These are phyloP conservation scores for Raphicerus campestris DNA, from an alignment of 2,113 vertebrate species.

Conservation along the genomic window DNA sequence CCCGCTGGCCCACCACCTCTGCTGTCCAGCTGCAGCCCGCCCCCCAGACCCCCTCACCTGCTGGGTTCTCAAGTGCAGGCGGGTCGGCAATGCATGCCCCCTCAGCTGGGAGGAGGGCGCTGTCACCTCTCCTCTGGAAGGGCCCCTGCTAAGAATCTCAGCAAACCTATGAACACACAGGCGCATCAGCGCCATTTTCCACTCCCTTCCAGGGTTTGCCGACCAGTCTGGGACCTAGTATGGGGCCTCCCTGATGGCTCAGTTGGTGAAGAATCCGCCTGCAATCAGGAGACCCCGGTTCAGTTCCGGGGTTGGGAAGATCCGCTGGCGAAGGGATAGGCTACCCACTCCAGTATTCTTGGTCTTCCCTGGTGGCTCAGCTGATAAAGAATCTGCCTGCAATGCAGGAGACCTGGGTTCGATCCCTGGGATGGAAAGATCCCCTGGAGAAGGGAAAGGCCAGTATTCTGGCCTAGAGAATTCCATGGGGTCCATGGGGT, in stretches of 20 bases:
- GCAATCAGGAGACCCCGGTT: not conserved
- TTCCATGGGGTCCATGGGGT: not conserved
- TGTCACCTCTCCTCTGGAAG: rapidly evolving
- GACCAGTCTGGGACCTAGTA: not conserved
- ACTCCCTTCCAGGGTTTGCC: not conserved
- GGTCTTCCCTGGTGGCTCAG: not conserved
- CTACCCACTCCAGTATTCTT: not conserved
- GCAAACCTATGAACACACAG: not conserved
- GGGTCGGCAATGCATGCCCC: rapidly evolving
- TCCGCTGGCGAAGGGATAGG: not conserved
- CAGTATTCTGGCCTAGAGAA: not conserved
- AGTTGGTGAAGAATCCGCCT: not conserved
- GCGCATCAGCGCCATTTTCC: rapidly evolving
- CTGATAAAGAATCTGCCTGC: not conserved
- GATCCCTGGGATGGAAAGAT: not conserved
- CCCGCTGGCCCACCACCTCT: rapidly evolving
- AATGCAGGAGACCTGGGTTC: rapidly evolving
- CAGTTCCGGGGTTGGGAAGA: not conserved
- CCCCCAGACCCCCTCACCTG: rapidly evolving
- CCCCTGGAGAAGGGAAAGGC: not conserved
- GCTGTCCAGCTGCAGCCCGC: rapidly evolving
- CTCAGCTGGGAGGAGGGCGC: not conserved
- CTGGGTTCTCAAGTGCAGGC: not conserved
- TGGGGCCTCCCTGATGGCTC: not conserved
- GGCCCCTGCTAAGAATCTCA: not conserved